These are phyloP conservation scores for Diplolepis rosae DNA, from an alignment of 2,888 invertebrate species.

Conservation along the genomic window DNA sequence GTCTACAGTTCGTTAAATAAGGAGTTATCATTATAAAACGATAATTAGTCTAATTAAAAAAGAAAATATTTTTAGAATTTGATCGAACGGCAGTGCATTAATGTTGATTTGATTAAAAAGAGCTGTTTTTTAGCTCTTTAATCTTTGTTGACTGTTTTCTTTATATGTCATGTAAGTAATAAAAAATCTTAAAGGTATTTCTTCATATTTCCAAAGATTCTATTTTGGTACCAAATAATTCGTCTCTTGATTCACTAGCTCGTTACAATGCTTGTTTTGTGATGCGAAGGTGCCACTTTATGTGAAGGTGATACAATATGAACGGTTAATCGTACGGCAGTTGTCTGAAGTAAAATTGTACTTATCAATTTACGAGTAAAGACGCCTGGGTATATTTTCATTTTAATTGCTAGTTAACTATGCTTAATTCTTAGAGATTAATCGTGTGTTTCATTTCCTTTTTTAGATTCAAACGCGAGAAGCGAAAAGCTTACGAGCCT, in stretches of 20 bases:
- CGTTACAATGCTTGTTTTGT: not conserved
- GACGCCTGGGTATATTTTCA: conserved; percentile 35
- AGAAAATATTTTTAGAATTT: not conserved
- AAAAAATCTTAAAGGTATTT: too few relatives aligned
- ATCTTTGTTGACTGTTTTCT: not conserved
- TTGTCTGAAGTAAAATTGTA: conserved; percentile 23
- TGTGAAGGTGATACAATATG: not conserved
- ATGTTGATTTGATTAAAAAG: not conserved
- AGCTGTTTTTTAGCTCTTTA: too few relatives aligned
- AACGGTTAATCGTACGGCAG: conserved; percentile 8
- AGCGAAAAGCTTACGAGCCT: conserved; percentile 60
- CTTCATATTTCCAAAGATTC: not conserved
- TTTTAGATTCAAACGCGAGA: conserved; percentile 50
- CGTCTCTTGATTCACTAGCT: not conserved
- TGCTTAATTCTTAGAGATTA: conserved; percentile 51
- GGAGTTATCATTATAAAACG: not conserved
- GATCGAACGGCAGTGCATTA: not conserved
- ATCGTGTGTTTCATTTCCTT: conserved; percentile 47
- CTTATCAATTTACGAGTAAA: conserved; percentile 22
- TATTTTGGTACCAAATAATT: not conserved
- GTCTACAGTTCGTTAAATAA: not conserved
- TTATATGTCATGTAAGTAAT: too few relatives aligned
- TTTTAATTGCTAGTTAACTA: conserved; percentile 48
- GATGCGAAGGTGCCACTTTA: conserved; percentile 7
- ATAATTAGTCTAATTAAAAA: not conserved